Conservation (phyloP, 2,888 invertebrate species). For the Deilephila porcellus region DNA sequence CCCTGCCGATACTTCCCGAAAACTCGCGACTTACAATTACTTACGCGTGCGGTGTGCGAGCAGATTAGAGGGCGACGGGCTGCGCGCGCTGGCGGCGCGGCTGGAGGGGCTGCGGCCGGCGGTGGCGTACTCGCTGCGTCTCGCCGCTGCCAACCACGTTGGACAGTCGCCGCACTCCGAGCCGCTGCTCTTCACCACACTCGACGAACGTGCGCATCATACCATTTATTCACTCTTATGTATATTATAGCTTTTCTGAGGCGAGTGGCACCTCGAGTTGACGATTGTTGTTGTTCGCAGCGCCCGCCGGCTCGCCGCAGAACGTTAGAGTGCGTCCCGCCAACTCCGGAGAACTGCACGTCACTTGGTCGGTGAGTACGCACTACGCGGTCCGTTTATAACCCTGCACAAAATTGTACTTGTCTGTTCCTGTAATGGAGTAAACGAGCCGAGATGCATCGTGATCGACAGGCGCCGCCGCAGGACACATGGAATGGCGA, state of each 20-base stretch:
- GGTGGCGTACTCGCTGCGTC: conserved; percentile 87
- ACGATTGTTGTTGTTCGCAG: conserved; percentile 55
- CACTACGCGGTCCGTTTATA: background rate
- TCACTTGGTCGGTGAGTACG: conserved; percentile 89
- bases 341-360: conserved; percentile 87
- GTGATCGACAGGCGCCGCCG: conserved; percentile 82
- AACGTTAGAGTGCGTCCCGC: conserved; percentile 88
- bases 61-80: conserved; percentile 52
- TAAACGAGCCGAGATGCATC: background rate
- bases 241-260: background rate
- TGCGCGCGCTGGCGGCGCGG: conserved; percentile 47
- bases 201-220: conserved; percentile 87
- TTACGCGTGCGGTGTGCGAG: conserved; percentile 3
- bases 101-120: conserved; percentile 87
- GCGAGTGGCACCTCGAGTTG: too few relatives aligned
- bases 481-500: conserved; percentile 89
- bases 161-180: conserved; percentile 89
- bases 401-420: too few relatives aligned
- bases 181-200: conserved; percentile 87
- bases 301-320: conserved; percentile 88
- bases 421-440: background rate
- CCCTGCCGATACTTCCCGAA: too few relatives aligned
- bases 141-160: conserved; percentile 88
- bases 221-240: background rate
- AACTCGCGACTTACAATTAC: background rate